Conservation (phyloP, 2,797 vertebrate species). For the Onychomys leucogaster region DNA sequence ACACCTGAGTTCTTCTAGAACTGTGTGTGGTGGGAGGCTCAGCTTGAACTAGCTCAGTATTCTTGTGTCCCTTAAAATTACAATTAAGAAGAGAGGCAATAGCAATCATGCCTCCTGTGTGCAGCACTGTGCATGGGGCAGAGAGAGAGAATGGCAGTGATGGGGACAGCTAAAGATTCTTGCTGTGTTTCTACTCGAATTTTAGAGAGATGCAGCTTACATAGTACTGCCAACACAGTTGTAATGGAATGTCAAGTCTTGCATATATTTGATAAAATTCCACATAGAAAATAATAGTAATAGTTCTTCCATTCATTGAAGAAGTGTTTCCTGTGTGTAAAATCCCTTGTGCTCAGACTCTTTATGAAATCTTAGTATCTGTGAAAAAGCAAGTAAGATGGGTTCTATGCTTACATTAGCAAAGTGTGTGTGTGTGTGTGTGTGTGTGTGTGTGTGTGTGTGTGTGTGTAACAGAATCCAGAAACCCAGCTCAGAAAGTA, state of each 20-base stretch:
- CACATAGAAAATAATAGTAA: not conserved
- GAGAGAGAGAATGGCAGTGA: rapidly evolving
- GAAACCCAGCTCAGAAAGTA: not conserved
- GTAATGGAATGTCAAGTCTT: not conserved
- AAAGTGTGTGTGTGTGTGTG: not conserved
- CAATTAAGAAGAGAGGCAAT: not conserved
- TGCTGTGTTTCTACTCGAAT: not conserved
- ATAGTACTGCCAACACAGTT: not conserved
- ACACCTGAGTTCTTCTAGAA: not conserved
- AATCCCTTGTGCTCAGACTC: not conserved
- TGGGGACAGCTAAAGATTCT: not conserved
- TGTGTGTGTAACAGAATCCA: not conserved
- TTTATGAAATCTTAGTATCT: constrained; percentile 26
- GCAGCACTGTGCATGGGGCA: not conserved
- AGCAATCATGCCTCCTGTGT: not conserved
- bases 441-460: not conserved
- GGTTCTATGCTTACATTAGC: not conserved
- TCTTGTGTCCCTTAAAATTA: not conserved
- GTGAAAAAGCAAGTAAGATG: not conserved
- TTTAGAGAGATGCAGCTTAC: not conserved
- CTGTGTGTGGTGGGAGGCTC: not conserved
- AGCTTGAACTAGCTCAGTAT: not conserved
- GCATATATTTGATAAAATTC: not conserved
- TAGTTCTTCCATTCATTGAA: constrained; percentile 1
- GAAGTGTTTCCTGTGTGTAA: not conserved